A percentile compares a stretch with the other conserved stretches of the same genome.
Conservation (phyloP, 2,113 vertebrate species). For the Marmota flaviventris region DNA sequence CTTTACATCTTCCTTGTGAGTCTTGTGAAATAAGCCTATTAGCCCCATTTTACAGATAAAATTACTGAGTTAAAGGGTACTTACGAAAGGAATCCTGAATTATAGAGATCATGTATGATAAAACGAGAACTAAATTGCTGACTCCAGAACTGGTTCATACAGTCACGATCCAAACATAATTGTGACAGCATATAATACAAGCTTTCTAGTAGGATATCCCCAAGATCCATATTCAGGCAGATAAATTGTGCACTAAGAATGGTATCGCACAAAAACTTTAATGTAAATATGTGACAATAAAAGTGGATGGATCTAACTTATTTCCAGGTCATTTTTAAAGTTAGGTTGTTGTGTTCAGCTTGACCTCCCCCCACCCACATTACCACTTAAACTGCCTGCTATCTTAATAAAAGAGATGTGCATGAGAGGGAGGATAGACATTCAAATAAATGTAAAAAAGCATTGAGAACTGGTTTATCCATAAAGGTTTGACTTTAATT, state of each 20-base stretch:
- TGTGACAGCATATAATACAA: background rate
- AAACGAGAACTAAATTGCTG: slow-evolving; percentile 9
- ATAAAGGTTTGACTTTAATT: background rate
- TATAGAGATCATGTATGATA: background rate
- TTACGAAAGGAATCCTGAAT: background rate
- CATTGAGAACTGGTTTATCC: background rate
- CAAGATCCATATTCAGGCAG: background rate
- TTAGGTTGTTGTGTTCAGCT: slow-evolving; percentile 3
- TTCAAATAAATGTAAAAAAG: background rate
- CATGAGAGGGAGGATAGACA: background rate
- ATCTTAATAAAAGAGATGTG: slow-evolving; percentile 1
- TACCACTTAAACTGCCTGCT: background rate
- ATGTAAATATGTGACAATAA: background rate
- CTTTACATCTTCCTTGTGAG: background rate
- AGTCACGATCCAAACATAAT: background rate
- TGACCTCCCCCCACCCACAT: background rate
- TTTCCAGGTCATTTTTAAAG: slow-evolving; percentile 13
- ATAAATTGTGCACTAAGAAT: background rate
- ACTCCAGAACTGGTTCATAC: background rate
- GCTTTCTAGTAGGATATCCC: background rate
- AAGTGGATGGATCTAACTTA: background rate
- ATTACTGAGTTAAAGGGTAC: background rate
- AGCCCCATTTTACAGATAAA: slow-evolving; percentile 43
- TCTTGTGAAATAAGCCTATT: background rate
- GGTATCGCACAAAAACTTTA: background rate